These are phyloP conservation scores for Nomada hirtipes DNA, from an alignment of 2,888 invertebrate genomes.

Conservation along the genomic window DNA sequence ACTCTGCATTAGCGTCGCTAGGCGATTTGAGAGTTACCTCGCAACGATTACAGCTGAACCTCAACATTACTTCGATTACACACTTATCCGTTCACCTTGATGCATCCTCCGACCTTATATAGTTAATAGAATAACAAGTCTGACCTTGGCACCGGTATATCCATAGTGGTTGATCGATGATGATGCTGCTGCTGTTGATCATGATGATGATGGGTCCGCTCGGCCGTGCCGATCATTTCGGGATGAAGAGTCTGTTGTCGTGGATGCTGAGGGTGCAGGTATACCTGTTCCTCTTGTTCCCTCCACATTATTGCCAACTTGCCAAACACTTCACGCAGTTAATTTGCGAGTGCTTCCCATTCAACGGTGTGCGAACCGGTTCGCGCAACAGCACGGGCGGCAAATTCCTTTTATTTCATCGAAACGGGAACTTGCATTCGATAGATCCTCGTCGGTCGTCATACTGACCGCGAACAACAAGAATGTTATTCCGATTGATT, in stretches of 20 bases:
- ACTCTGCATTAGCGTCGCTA: neutral
- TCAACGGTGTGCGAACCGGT: constrained; percentile 3
- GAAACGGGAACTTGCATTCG: neutral
- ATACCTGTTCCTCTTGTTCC: constrained; percentile 63
- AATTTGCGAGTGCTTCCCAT: constrained; percentile 10
- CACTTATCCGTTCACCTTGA: constrained; percentile 56
- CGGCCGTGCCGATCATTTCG: constrained; percentile 55
- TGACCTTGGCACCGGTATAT: constrained; percentile 75
- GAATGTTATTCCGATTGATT: neutral
- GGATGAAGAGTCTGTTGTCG: constrained; percentile 64
- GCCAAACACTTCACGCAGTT: neutral
- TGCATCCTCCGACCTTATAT: constrained; percentile 49
- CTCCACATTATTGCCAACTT: constrained; percentile 67
- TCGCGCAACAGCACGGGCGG: neutral
- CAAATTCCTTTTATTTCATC: neutral
- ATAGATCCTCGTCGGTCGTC: constrained; percentile 11
- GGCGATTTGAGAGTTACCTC: neutral
- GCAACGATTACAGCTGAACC: constrained; percentile 30
- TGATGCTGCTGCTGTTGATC: constrained; percentile 57
- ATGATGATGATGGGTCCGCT: constrained; percentile 57
- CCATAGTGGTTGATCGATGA: constrained; percentile 66
- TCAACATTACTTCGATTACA: constrained; percentile 38
- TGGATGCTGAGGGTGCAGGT: constrained; percentile 62
- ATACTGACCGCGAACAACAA: neutral
- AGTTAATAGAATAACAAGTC: constrained; percentile 64